phyloP scores from a whole-genome alignment of 2,888 invertebrate species.

The Seira ritae region DNA sequence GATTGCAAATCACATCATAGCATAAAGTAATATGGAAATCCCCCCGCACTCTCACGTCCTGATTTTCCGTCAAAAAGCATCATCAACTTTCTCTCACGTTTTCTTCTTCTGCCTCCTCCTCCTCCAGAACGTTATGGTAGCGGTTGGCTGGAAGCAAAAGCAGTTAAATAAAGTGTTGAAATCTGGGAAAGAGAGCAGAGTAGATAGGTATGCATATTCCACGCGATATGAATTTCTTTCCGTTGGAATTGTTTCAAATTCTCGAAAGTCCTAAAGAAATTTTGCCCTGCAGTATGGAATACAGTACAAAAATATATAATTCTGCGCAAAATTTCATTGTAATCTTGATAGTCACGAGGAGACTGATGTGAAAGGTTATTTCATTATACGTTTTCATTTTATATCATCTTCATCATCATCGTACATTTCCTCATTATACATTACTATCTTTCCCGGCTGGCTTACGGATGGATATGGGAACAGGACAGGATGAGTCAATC shows the following conservation, averaged over 20 bases:
- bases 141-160: background rate
- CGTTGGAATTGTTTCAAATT: background rate
- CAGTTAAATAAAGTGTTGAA: background rate
- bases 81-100: conserved; percentile 5
- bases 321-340: background rate
- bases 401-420: background rate
- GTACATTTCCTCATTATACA: background rate
- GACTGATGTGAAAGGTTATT: background rate
- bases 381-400: background rate
- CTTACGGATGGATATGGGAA: too few species aligned
- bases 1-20: conserved; percentile 21
- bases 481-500: background rate
- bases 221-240: background rate
- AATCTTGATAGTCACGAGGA: background rate
- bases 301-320: background rate
- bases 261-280: background rate
- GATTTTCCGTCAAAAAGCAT: conserved; percentile 17
- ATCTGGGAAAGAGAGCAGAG: background rate
- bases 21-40: conserved; percentile 32
- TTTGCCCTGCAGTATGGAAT: background rate
- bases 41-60: conserved; percentile 12
- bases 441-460: background rate
- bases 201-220: background rate
- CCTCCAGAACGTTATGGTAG: background rate
- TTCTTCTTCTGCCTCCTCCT: too few species aligned